These are phyloP conservation scores for Aldrovandia affinis DNA, from an alignment of 2,797 vertebrate genomes.

Conservation along the genomic window DNA sequence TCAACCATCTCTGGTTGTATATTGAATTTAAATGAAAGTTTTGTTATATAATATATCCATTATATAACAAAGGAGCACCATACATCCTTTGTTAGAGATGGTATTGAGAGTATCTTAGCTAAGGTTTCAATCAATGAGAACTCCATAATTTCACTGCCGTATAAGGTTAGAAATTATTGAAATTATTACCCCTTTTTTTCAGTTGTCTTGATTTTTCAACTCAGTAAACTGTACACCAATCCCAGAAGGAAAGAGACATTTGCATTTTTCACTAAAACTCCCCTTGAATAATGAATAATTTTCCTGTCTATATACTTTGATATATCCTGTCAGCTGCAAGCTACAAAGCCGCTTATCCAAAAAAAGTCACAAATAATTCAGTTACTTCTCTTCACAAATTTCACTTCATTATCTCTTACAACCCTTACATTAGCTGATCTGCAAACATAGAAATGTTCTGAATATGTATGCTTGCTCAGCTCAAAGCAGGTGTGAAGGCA, in stretches of 20 bases:
- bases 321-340: slow-evolving; percentile 67
- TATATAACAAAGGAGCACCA: neutral
- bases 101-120: neutral
- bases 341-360: slow-evolving; percentile 72
- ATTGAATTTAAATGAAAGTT: too few relatives aligned
- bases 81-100: neutral
- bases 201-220: slow-evolving; percentile 61
- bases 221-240: slow-evolving; percentile 10
- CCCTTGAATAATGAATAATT: slow-evolving; percentile 74
- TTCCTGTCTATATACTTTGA: slow-evolving; percentile 72
- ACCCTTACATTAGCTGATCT: neutral
- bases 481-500: neutral
- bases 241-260: slow-evolving; percentile 61
- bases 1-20: neutral
- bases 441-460: neutral
- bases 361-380: slow-evolving; percentile 60
- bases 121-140: slow-evolving; percentile 1
- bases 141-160: neutral
- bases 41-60: too few relatives aligned
- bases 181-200: slow-evolving; percentile 57
- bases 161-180: neutral
- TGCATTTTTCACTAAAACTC: slow-evolving; percentile 75
- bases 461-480: neutral
- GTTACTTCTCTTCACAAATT: neutral
- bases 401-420: slow-evolving; percentile 33